Base-by-base conservation (phyloP, 2,113 vertebrate genomes). In the Cyanocitta stelleri region DNA sequence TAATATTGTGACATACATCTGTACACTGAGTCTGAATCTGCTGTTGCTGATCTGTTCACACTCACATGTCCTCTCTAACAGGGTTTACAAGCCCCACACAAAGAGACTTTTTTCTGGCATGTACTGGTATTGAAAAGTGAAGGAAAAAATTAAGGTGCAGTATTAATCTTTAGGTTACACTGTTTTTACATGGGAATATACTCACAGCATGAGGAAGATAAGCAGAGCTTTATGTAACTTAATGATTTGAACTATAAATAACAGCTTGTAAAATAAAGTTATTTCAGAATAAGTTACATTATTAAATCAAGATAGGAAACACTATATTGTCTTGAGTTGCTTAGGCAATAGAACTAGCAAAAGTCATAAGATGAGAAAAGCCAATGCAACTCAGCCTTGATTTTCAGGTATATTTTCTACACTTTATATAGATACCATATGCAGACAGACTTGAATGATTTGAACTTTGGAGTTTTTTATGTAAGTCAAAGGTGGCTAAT, bases 21-120 rank as follows among this genome's bases (percentile, higher is more conserved):
- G 32, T 33, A 44, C 4, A 7, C 12, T 49, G 51, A 74, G 13
- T 46, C 56, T 79, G 56, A 66, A 51, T 59, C 51, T 0, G 0
- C 46, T 79, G 0, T 24, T 68, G 48, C 48, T 62, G 39, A 29
- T n/a, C 32, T 37, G 22, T 44, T 69, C 33, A 16, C 32, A 16
- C 46, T 77, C 54, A 77, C 22, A 3, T 54, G 6, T 74, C 61
- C 73, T 77, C 84, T 91, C 54, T 68, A 37, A 74, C 11, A 73
- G 14, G 17, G 11, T 88, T 72, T 73, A 56, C 9, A 88, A 79
- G 22, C 21, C 33, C 56, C 73, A 4, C 32, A 27, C 2, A 3
- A 75, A 15, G 24, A 43, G 15, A 9, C 8, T 61, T 16, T 85
- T 18, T 71, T 21, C 33, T 54, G 59, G 9, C 23, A 23, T 24